Conservation (phyloP, 1,140 invertebrate genomes). For the Drosophila parvula region DNA sequence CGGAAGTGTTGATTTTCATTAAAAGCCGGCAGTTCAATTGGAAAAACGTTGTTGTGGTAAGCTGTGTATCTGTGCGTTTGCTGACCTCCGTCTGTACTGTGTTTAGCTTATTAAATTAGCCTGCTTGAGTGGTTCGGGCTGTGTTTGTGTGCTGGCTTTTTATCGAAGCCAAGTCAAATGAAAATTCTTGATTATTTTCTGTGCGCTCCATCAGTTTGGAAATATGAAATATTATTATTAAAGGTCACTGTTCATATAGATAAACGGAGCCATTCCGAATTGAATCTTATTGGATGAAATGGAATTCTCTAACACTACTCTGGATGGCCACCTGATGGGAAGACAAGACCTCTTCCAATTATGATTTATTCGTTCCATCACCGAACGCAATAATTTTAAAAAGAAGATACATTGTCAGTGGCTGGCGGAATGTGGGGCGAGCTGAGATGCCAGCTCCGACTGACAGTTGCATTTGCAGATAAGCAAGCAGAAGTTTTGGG, state of each 20-base stretch:
- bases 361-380: constrained; percentile 30
- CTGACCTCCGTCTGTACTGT: constrained; percentile 10
- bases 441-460: constrained; percentile 3
- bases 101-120: constrained; percentile 74
- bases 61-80: constrained; percentile 12
- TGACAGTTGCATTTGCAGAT: constrained; percentile 58
- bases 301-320: background rate
- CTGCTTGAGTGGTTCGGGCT: constrained; percentile 55
- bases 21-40: constrained; percentile 65
- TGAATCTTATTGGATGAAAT: constrained; percentile 1
- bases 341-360: constrained; percentile 2
- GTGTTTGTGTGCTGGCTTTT: constrained; percentile 18
- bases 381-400: background rate
- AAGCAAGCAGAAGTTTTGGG: constrained; percentile 36
- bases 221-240: constrained; percentile 37
- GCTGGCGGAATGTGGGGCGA: background rate
- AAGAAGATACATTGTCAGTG: background rate
- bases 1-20: constrained; percentile 72
- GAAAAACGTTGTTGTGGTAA: constrained; percentile 62
- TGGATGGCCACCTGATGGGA: background rate
- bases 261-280: background rate
- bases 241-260: background rate
- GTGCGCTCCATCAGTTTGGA: constrained; percentile 38
- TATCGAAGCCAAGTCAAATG: constrained; percentile 65
- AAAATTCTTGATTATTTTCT: constrained; percentile 67